Conservation (phyloP, 2,113 vertebrate species). For the Platanista minor region DNA sequence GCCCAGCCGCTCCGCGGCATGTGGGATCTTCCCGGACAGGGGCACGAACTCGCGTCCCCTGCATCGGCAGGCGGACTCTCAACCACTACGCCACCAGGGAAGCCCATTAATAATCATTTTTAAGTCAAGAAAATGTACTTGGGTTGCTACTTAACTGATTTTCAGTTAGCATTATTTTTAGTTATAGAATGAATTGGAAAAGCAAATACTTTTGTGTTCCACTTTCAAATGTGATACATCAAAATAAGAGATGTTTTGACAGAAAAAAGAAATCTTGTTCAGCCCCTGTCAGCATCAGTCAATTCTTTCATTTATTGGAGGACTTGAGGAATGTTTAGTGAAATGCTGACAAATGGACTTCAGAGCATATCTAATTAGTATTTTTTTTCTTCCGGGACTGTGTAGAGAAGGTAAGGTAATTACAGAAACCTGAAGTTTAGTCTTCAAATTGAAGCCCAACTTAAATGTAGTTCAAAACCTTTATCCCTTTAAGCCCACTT, state of each 20-base stretch:
- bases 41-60: no score
- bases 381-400: not conserved
- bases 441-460: conserved; percentile 41
- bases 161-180: conserved; percentile 37
- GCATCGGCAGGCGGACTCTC: no score
- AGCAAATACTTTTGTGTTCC: conserved; percentile 50
- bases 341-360: conserved; percentile 59
- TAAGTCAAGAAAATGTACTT: not conserved
- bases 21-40: no score
- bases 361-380: conserved; percentile 54
- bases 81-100: no score
- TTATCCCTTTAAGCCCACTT: conserved; percentile 50
- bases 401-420: conserved; percentile 51
- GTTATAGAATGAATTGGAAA: conserved; percentile 27
- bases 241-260: conserved; percentile 53
- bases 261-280: conserved; percentile 61
- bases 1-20: no score
- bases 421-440: conserved; percentile 50
- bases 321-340: conserved; percentile 41
- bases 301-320: conserved; percentile 47
- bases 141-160: not conserved
- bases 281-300: conserved; percentile 31
- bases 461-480: conserved; percentile 58
- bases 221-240: conserved; percentile 64
- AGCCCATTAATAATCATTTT: not conserved